Percentiles rank a stretch among this genome's conserved stretches.
Evolutionary conservation across 2,797 vertebrate genomes (phyloP).

Genomic region (Cichlasoma orientale): DNA sequence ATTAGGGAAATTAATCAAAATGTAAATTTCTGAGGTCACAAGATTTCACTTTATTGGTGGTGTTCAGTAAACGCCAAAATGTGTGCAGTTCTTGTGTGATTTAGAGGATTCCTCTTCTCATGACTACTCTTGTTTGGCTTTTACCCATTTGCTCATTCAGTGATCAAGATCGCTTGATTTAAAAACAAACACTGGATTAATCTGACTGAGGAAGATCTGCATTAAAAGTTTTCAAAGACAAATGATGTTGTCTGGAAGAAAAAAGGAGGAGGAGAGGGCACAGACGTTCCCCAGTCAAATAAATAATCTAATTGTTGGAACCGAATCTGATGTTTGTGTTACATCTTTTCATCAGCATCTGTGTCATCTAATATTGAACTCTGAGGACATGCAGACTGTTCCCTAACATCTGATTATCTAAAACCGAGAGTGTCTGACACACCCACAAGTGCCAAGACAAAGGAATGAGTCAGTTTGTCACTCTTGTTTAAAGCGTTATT

Average conservation of each 20-base stretch:
- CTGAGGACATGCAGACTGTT: constrained; percentile 1
- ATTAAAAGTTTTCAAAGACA: not conserved
- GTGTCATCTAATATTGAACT: constrained; percentile 47
- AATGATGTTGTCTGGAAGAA: not conserved
- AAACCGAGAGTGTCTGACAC: constrained; percentile 35
- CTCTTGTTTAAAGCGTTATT: constrained; percentile 49
- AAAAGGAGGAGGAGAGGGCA: not conserved
- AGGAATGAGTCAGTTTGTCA: constrained; percentile 56
- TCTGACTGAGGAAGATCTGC: not conserved
- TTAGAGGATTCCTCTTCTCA: constrained; percentile 4
- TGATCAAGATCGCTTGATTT: not conserved
- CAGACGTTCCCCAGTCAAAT: constrained; percentile 9
- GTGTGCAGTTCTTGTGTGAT: not conserved
- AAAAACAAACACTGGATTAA: not conserved
- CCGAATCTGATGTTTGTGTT: constrained; percentile 28
- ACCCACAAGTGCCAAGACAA: constrained; percentile 27
- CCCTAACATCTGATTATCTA: constrained; percentile 54
- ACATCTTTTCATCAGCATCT: constrained; percentile 35
- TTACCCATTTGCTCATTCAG: not conserved
- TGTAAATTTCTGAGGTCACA: constrained; percentile 51
- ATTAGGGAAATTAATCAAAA: constrained; percentile 64
- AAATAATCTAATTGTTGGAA: constrained; percentile 26
- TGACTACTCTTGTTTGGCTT: constrained; percentile 3
- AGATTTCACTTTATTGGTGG: constrained; percentile 35
- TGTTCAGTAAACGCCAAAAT: constrained; percentile 32